phyloP scores from a whole-genome alignment of 2,888 invertebrate genomes.

The Meandrusa payeni region DNA sequence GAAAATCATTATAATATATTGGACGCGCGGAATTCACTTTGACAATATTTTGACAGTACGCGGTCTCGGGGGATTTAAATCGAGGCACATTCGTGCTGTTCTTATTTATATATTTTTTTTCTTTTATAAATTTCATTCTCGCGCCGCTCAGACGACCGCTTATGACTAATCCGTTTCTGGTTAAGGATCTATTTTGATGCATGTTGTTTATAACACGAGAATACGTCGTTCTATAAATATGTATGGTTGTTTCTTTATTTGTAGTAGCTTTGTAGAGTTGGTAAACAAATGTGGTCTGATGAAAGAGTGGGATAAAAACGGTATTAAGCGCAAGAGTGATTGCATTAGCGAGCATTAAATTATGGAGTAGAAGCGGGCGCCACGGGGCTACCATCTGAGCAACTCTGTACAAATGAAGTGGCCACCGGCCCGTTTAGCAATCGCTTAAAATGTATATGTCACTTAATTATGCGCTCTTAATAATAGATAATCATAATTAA shows the following conservation, averaged over 20 bases:
- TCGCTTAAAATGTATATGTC: slow-evolving; percentile 57
- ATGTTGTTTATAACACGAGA: slow-evolving; percentile 31
- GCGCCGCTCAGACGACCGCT: slow-evolving; percentile 40
- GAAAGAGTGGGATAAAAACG: slow-evolving; percentile 19
- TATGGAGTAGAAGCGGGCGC: slow-evolving; percentile 57
- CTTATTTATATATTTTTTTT: slow-evolving; percentile 52
- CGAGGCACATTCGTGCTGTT: slow-evolving; percentile 42
- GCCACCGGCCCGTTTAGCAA: slow-evolving; percentile 62
- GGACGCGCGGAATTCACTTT: slow-evolving; percentile 76
- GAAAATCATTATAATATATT: slow-evolving; percentile 78
- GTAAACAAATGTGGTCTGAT: slow-evolving; percentile 22
- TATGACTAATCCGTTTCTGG: slow-evolving; percentile 43
- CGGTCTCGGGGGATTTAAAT: slow-evolving; percentile 64
- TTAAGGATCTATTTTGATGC: slow-evolving; percentile 57
- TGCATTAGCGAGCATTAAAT: slow-evolving; percentile 25
- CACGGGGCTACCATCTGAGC: slow-evolving; percentile 65
- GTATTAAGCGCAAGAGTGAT: slow-evolving; percentile 17
- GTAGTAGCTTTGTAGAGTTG: slow-evolving; percentile 16
- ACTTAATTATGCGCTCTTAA: too few species aligned
- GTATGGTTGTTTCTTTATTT: slow-evolving; percentile 18
- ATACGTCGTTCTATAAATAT: slow-evolving; percentile 24
- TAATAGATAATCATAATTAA: too few species aligned
- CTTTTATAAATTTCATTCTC: slow-evolving; percentile 29
- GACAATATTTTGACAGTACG: slow-evolving; percentile 79
- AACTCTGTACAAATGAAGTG: slow-evolving; percentile 75